Percentiles rank a stretch among this genome's conserved stretches.
Evolutionary conservation across 2,888 invertebrate genomes (phyloP).

Genomic region (Drosophila basisetae): DNA sequence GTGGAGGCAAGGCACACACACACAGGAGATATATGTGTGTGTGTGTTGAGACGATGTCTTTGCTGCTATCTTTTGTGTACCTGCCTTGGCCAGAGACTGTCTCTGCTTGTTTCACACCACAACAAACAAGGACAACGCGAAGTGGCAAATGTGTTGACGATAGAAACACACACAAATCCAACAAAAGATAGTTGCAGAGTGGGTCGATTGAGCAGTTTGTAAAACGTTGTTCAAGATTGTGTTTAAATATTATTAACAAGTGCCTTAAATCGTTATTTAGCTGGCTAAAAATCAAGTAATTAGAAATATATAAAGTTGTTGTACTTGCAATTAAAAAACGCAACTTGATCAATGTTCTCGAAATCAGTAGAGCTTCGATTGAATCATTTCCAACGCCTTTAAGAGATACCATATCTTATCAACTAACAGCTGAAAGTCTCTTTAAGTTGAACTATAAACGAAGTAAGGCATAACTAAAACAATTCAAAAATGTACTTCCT

Average conservation of each 20-base stretch:
- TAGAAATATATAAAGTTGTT: too few relatives aligned
- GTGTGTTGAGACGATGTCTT: background rate
- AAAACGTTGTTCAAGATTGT: background rate
- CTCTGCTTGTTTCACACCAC: conserved; percentile 64
- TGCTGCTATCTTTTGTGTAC: conserved; percentile 44
- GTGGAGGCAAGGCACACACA: conserved; percentile 47
- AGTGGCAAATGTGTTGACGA: conserved; percentile 51
- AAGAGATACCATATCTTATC: too few relatives aligned
- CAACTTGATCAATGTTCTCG: too few relatives aligned
- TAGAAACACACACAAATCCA: conserved; percentile 32
- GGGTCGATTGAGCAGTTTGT: conserved; percentile 23
- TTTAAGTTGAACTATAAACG: background rate
- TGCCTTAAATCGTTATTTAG: too few relatives aligned
- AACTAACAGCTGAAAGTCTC: background rate
- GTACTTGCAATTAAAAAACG: too few relatives aligned
- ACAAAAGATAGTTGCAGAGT: conserved; percentile 13
- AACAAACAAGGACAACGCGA: conserved; percentile 72
- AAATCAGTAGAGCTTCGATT: too few relatives aligned
- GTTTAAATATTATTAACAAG: too few relatives aligned
- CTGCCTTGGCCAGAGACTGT: conserved; percentile 44
- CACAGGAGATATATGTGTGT: conserved; percentile 4
- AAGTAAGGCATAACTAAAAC: background rate
- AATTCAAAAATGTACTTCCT: too few relatives aligned
- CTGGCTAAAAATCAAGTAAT: too few relatives aligned
- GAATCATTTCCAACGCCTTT: too few relatives aligned